Conservation (phyloP, 2,888 invertebrate species). For the Branchellion lobata region DNA sequence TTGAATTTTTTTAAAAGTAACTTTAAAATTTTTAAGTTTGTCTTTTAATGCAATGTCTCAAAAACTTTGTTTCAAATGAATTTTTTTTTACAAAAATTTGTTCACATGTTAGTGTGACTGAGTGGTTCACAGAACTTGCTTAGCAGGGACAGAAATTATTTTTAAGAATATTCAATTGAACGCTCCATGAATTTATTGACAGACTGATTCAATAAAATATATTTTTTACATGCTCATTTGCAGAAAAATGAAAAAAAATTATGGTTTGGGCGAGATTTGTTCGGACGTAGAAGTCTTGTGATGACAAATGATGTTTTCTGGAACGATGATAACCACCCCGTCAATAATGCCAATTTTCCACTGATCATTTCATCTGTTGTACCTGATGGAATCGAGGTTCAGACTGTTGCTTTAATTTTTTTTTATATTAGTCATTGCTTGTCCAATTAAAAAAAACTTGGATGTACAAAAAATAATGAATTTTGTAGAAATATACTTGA, state of each 20-base stretch:
- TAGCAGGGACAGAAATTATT: too few relatives aligned
- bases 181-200: too few relatives aligned
- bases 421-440: too few relatives aligned
- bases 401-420: not conserved
- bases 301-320: conserved; percentile 55
- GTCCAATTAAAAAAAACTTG: too few relatives aligned
- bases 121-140: too few relatives aligned
- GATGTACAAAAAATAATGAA: too few relatives aligned
- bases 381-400: not conserved
- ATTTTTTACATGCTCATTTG: not conserved
- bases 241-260: conserved; percentile 37
- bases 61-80: not conserved
- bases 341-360: not conserved
- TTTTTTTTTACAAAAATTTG: too few relatives aligned
- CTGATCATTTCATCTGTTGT: conserved; percentile 11
- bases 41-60: too few relatives aligned
- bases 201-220: not conserved
- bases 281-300: conserved; percentile 82
- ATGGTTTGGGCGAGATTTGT: conserved; percentile 80
- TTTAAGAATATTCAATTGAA: too few relatives aligned
- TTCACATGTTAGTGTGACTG: too few relatives aligned
- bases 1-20: too few relatives aligned
- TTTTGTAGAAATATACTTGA: too few relatives aligned
- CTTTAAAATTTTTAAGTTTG: not conserved
- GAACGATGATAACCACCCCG: not conserved